Conservation (phyloP, 1,140 invertebrate species). For the Apis laboriosa region DNA sequence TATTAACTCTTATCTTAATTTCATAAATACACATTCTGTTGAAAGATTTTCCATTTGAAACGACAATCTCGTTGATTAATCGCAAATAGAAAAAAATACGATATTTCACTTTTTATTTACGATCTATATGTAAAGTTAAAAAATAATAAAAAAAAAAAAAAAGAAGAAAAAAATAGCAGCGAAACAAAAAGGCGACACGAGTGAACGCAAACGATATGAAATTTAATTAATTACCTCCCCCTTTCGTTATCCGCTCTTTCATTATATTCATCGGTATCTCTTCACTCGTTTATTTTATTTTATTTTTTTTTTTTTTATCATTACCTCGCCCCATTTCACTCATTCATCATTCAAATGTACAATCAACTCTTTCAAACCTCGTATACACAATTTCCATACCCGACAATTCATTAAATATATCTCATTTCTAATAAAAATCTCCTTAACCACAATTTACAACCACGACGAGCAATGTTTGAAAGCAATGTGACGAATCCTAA, state of each 20-base stretch:
- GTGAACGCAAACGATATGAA: not conserved
- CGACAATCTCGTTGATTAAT: not conserved
- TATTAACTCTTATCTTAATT: too few relatives aligned
- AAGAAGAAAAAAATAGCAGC: not conserved
- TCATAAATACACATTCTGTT: too few relatives aligned
- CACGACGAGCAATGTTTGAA: too few relatives aligned
- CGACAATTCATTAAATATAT: too few relatives aligned
- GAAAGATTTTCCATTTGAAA: not conserved
- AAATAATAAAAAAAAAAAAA: not conserved
- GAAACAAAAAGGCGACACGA: not conserved
- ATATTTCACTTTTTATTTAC: not conserved
- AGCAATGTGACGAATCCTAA: too few relatives aligned
- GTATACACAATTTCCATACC: not conserved
- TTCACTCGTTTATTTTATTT: not conserved
- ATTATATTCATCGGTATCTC: slow-evolving; percentile 4
- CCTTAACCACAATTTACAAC: too few relatives aligned
- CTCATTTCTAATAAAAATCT: too few relatives aligned
- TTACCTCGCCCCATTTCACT: not conserved
- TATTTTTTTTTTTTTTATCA: not conserved
- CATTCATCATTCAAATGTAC: slow-evolving; percentile 2
- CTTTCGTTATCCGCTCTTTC: not conserved
- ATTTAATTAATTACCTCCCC: slow-evolving; percentile 11
- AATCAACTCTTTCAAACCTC: not conserved
- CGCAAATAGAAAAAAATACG: not conserved
- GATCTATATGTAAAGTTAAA: not conserved